These are phyloP conservation scores for Protonemura montana DNA, from an alignment of 2,888 invertebrate species.

Conservation along the genomic window DNA sequence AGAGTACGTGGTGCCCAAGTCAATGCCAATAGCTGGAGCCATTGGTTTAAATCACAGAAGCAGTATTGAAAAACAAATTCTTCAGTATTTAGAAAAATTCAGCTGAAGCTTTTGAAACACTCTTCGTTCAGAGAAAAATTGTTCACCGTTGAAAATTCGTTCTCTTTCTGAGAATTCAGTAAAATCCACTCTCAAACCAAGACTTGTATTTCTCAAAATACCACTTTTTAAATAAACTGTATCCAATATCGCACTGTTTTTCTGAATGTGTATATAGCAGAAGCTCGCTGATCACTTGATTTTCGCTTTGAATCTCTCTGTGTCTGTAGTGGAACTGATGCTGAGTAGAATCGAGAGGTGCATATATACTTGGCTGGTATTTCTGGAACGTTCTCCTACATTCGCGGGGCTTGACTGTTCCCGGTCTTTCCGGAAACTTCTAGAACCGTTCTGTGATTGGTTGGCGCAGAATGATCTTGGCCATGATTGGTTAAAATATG, in stretches of 20 bases:
- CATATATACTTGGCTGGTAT: neutral
- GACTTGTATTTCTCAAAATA: no score
- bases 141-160: no score
- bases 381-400: neutral
- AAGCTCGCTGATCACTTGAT: neutral
- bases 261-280: neutral
- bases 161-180: no score
- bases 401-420: neutral
- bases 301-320: neutral
- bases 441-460: neutral
- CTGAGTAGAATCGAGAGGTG: neutral
- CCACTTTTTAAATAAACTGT: no score
- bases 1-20: conserved; percentile 89
- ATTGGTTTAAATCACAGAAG: conserved; percentile 54
- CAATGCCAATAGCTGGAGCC: conserved; percentile 87
- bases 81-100: no score
- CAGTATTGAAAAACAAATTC: no score
- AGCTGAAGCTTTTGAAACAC: no score
- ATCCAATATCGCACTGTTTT: neutral
- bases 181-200: no score
- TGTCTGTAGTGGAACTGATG: conserved; percentile 7
- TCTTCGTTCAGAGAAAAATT: no score
- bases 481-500: no score
- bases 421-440: neutral
- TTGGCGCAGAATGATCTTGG: neutral